These are phyloP conservation scores for Falco peregrinus DNA, from an alignment of 2,797 vertebrate species.

Conservation along the genomic window DNA sequence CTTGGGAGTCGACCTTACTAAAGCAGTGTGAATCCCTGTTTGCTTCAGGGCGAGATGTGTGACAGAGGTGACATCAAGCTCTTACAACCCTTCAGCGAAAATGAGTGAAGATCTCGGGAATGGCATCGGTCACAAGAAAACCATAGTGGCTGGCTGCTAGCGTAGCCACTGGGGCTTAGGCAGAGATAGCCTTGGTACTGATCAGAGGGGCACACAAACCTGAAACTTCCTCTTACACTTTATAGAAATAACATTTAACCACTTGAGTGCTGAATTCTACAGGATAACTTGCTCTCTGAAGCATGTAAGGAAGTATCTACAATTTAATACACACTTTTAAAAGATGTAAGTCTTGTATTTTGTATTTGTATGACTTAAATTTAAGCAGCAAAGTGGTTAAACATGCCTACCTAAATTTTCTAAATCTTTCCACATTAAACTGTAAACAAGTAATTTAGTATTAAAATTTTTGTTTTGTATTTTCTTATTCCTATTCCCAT, in stretches of 20 bases:
- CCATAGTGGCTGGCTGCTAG: constrained; percentile 94
- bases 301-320: constrained; percentile 76
- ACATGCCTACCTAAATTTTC: constrained; percentile 81
- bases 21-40: constrained; percentile 99
- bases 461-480: constrained; percentile 91
- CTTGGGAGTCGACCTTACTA: constrained; percentile 99
- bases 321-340: constrained; percentile 66
- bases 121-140: constrained; percentile 97
- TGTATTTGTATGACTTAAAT: constrained; percentile 75
- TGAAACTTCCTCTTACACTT: constrained; percentile 73
- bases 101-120: constrained; percentile 99
- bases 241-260: constrained; percentile 78
- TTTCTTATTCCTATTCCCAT: constrained; percentile 94
- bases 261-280: constrained; percentile 78
- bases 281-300: constrained; percentile 77
- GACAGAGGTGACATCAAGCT: constrained; percentile 99
- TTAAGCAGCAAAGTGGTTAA: constrained; percentile 86
- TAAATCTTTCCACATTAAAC: constrained; percentile 80
- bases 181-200: constrained; percentile 93
- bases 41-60: constrained; percentile 99
- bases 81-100: constrained; percentile 97
- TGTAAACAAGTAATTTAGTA: constrained; percentile 80
- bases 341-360: constrained; percentile 75
- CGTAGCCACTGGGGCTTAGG: constrained; percentile 92
- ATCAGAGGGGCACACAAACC: constrained; percentile 82